phyloP scores from a whole-genome alignment of 1,140 invertebrate genomes.

The Medauroidea extradentata region DNA sequence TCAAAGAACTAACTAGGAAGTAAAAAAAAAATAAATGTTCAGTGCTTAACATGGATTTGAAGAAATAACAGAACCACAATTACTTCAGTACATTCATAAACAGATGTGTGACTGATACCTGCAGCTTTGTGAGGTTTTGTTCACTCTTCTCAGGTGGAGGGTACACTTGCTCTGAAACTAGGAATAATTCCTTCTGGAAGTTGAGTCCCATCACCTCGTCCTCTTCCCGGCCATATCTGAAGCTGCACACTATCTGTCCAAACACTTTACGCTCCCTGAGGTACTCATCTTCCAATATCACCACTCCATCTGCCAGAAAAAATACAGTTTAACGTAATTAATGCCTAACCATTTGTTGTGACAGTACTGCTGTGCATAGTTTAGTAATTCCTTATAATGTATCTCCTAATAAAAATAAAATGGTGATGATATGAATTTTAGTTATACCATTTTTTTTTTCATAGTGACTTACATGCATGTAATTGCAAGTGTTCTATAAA shows the following conservation, averaged over 20 bases:
- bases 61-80: not conserved
- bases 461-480: no score
- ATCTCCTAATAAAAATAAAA: no score
- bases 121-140: conserved; percentile 58
- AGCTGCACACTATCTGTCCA: conserved; percentile 92
- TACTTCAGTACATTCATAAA: not conserved
- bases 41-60: not conserved
- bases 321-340: no score
- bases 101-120: conserved; percentile 36
- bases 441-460: no score
- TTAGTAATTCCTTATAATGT: no score
- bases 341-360: no score
- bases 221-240: conserved; percentile 96
- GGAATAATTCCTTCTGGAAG: conserved; percentile 94
- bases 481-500: no score
- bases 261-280: conserved; percentile 78
- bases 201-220: conserved; percentile 97
- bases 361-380: no score
- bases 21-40: not conserved
- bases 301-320: conserved; percentile 91
- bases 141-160: conserved; percentile 60
- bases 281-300: conserved; percentile 90
- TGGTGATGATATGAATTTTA: no score
- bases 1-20: no score
- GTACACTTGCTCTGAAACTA: conserved; percentile 83